A percentile compares a stretch with the other conserved stretches of the same genome.
phyloP scores from a whole-genome alignment of 2,113 vertebrate species.

The Rhinoptilus africanus region DNA sequence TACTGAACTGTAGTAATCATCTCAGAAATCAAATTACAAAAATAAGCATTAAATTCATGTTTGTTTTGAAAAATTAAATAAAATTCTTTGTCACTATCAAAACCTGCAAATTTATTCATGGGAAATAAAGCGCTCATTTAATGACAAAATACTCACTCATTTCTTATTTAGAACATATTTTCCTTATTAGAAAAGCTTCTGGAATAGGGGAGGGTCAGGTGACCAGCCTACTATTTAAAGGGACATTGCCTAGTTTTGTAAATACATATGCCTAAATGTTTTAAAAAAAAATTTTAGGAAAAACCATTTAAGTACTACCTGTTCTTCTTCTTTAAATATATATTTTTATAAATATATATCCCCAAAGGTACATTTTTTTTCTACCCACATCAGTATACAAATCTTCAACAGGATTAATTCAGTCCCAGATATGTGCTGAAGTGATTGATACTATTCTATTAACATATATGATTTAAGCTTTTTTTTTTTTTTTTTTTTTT shows the following conservation, averaged over 20 bases:
- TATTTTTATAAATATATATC: background rate
- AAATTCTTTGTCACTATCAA: background rate
- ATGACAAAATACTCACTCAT: background rate
- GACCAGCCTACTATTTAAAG: background rate
- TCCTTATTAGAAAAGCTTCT: background rate
- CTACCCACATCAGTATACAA: background rate
- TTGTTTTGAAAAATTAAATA: background rate
- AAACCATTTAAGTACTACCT: background rate
- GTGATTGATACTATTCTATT: background rate
- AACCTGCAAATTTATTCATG: background rate
- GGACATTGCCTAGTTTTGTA: background rate
- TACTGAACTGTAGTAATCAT: background rate
- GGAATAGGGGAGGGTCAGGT: background rate
- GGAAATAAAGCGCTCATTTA: background rate
- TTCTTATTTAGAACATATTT: background rate
- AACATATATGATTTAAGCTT: background rate
- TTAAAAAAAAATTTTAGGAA: background rate
- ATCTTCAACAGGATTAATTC: background rate
- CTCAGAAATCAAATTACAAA: background rate
- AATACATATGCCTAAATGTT: background rate
- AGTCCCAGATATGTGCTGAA: background rate
- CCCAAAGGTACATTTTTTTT: background rate
- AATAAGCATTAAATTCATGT: background rate
- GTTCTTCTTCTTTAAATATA: background rate
- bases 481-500: background rate